phyloP scores from a whole-genome alignment of 1,140 invertebrate genomes.

The Archegozetes longisetosus region DNA sequence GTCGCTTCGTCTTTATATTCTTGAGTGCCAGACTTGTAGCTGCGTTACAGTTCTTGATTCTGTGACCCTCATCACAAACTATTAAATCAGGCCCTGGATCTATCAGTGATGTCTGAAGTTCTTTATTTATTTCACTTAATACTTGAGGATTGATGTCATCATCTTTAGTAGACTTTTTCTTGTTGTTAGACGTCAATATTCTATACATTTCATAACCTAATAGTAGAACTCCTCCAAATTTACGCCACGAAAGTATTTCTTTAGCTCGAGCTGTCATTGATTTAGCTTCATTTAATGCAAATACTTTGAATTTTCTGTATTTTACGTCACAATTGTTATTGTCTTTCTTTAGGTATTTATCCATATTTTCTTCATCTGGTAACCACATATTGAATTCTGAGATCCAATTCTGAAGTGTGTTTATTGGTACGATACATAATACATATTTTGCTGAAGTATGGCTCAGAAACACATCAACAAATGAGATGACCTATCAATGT shows the following conservation, averaged over 20 bases:
- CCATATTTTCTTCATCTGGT: conserved; percentile 36
- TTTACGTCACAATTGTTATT: conserved; percentile 27
- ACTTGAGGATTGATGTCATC: conserved; percentile 16
- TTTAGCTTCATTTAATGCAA: conserved; percentile 87
- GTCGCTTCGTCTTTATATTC: conserved; percentile 61
- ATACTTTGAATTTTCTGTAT: conserved; percentile 64
- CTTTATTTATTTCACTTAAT: conserved; percentile 39
- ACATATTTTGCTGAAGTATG: conserved; percentile 75
- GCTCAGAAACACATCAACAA: conserved; percentile 86
- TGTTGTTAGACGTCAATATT: conserved; percentile 16
- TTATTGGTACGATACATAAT: conserved; percentile 94
- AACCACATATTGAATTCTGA: conserved; percentile 95
- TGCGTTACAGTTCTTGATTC: conserved; percentile 90
- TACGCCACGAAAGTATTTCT: conserved; percentile 36
- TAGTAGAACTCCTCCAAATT: not conserved
- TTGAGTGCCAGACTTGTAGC: conserved; percentile 81
- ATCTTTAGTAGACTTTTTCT: conserved; percentile 12
- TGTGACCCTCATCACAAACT: conserved; percentile 87
- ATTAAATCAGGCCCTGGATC: conserved; percentile 84
- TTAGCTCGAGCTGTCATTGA: conserved; percentile 64
- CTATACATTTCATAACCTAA: conserved; percentile 85
- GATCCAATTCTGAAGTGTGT: conserved; percentile 96
- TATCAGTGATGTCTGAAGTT: conserved; percentile 61
- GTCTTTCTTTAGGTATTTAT: not conserved
- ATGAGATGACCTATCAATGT: conserved; percentile 51